A percentile compares a stretch with the other conserved stretches of the same genome.
Conservation (phyloP, 2,888 invertebrate genomes). For the Cheilosia pagana region DNA sequence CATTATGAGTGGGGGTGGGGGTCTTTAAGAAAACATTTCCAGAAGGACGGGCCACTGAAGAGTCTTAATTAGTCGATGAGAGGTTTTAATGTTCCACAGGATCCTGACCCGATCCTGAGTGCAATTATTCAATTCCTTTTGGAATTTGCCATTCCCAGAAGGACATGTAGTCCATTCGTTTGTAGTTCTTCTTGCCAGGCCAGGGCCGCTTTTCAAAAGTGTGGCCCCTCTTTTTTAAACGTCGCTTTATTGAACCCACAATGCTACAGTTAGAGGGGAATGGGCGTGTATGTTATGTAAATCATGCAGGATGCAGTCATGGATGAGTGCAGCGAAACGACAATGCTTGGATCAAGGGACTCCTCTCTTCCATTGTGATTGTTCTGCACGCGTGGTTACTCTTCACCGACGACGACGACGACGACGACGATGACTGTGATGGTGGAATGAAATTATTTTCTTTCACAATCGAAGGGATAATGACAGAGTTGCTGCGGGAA, state of each 20-base stretch:
- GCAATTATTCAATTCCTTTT: slow-evolving; percentile 28
- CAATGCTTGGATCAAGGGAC: slow-evolving; percentile 20
- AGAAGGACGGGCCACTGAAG: neutral
- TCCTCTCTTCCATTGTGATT: slow-evolving; percentile 32
- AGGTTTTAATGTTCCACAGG: slow-evolving; percentile 12
- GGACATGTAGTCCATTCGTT: neutral
- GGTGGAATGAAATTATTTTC: slow-evolving; percentile 44
- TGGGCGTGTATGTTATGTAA: slow-evolving; percentile 16
- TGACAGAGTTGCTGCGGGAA: slow-evolving; percentile 13
- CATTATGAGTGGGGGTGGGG: neutral
- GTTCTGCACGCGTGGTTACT: slow-evolving; percentile 26
- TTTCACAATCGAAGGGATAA: slow-evolving; percentile 56
- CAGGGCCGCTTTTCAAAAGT: slow-evolving; percentile 3
- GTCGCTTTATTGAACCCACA: neutral
- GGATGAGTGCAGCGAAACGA: slow-evolving; percentile 53
- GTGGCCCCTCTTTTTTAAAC: slow-evolving; percentile 13
- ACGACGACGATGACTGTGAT: neutral
- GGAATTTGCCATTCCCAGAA: neutral
- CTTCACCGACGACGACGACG: slow-evolving; percentile 9
- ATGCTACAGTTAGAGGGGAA: neutral
- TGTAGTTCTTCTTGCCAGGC: slow-evolving; percentile 10
- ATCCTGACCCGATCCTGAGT: neutral
- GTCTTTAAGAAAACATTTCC: slow-evolving; percentile 12
- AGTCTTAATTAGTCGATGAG: slow-evolving; percentile 25
- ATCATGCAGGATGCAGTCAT: slow-evolving; percentile 63